A percentile compares a stretch with the other conserved stretches of the same genome.
Evolutionary conservation across 2,888 invertebrate species (phyloP).

Genomic region (Meganola albula): DNA sequence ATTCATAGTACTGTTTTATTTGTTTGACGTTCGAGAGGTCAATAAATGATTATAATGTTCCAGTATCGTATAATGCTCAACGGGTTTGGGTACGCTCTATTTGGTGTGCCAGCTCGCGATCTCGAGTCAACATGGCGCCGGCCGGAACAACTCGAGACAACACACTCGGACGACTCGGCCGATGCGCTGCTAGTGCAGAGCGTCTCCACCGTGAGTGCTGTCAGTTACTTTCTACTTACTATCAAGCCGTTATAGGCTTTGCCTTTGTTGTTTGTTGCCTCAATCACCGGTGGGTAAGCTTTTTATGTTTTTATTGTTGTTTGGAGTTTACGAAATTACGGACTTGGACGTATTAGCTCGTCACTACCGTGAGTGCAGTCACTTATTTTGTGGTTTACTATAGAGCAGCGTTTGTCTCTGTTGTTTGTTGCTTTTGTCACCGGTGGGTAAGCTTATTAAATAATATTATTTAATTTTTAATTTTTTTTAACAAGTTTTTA

Average conservation of each 20-base stretch:
- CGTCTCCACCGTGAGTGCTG: slow-evolving; percentile 79
- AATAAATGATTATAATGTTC: too few species aligned
- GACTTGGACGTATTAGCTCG: too few species aligned
- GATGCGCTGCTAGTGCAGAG: slow-evolving; percentile 78
- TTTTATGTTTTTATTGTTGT: slow-evolving; percentile 10
- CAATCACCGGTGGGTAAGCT: slow-evolving; percentile 19
- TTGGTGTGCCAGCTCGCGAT: slow-evolving; percentile 85
- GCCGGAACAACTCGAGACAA: slow-evolving; percentile 73
- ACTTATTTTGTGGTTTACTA: too few species aligned
- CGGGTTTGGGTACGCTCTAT: slow-evolving; percentile 87
- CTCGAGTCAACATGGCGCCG: slow-evolving; percentile 84
- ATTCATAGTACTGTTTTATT: too few species aligned
- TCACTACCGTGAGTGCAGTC: too few species aligned
- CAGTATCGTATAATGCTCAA: slow-evolving; percentile 92
- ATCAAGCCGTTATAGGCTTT: slow-evolving; percentile 32
- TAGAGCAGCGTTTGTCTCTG: too few species aligned
- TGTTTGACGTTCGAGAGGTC: too few species aligned
- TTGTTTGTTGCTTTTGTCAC: too few species aligned
- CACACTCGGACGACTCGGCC: slow-evolving; percentile 63
- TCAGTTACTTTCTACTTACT: slow-evolving; percentile 58
- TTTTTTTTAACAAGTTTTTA: too few species aligned
- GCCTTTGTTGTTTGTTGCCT: slow-evolving; percentile 11
- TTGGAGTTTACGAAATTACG: too few species aligned
- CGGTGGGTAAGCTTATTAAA: too few species aligned
- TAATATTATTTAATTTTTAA: too few species aligned